Conservation (phyloP, 2,888 invertebrate genomes). For the Halictus quadricinctus region DNA sequence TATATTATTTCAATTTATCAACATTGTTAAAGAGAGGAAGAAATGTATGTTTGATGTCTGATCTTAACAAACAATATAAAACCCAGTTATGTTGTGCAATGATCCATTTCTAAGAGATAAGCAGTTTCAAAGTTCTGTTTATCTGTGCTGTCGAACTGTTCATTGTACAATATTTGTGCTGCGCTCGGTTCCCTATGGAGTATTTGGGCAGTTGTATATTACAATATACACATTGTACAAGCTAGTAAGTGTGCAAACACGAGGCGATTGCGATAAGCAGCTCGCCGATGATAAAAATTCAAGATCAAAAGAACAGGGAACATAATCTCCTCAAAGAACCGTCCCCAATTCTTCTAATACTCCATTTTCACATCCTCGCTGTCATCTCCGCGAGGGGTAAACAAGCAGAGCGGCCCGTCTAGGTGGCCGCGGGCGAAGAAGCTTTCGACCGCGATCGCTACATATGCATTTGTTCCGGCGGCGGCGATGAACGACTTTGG, state of each 20-base stretch:
- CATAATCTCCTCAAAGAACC: neutral
- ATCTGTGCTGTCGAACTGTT: neutral
- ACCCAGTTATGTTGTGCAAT: too few species aligned
- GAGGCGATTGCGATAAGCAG: neutral
- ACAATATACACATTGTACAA: neutral
- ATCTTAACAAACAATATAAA: neutral
- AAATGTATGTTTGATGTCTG: too few species aligned
- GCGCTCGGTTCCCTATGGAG: neutral
- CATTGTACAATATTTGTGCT: neutral
- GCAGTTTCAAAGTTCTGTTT: neutral
- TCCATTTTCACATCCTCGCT: neutral
- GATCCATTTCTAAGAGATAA: too few species aligned
- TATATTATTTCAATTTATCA: neutral
- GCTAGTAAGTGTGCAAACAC: neutral
- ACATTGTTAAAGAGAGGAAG: neutral
- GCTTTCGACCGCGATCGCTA: neutral
- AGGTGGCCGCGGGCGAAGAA: neutral
- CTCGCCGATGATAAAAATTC: neutral
- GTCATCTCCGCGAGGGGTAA: neutral
- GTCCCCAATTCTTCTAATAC: neutral
- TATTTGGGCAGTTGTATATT: neutral
- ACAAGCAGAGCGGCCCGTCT: neutral
- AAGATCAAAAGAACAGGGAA: neutral
- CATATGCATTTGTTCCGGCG: neutral
- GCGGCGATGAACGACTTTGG: neutral